These are phyloP conservation scores for Marronus borbonicus DNA, from an alignment of 2,888 invertebrate genomes.

Conservation along the genomic window DNA sequence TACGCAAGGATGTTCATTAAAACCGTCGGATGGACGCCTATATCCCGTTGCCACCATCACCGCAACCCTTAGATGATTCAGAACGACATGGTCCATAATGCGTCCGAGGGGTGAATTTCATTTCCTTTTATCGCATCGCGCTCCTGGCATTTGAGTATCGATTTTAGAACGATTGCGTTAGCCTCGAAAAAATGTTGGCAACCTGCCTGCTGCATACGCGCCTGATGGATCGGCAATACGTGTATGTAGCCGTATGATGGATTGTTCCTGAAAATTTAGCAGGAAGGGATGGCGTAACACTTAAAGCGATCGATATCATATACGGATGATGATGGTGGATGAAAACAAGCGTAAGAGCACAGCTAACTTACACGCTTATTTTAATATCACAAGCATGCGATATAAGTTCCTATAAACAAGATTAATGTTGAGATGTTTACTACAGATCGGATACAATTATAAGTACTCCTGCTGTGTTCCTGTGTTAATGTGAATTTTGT, in stretches of 20 bases:
- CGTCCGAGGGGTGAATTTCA: conserved; percentile 56
- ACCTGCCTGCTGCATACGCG: conserved; percentile 37
- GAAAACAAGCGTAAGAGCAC: conserved; percentile 9
- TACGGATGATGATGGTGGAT: conserved; percentile 6
- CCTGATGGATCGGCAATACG: conserved; percentile 38
- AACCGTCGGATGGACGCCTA: conserved; percentile 28
- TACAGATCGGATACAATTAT: too few relatives aligned
- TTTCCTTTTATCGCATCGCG: conserved; percentile 52
- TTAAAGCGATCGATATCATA: conserved; percentile 25
- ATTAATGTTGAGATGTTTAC: too few relatives aligned
- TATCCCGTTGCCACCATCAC: conserved; percentile 10
- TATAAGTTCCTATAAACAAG: too few relatives aligned
- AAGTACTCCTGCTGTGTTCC: too few relatives aligned
- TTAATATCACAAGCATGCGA: too few relatives aligned
- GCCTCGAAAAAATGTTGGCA: conserved; percentile 45
- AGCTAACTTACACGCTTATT: not conserved
- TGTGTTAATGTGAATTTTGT: too few relatives aligned
- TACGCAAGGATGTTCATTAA: conserved; percentile 48
- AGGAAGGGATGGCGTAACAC: conserved; percentile 39
- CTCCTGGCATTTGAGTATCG: conserved; percentile 57
- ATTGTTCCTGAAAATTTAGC: conserved; percentile 32
- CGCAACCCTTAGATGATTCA: conserved; percentile 56
- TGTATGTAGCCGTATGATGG: conserved; percentile 41
- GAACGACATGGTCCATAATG: conserved; percentile 59
- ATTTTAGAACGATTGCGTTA: conserved; percentile 32